A percentile compares a stretch with the other conserved stretches of the same genome.
These are phyloP conservation scores for Cassiopea andromeda DNA, from an alignment of 30 jellyfish, hydroid and myxozoan genomes.

Conservation along the genomic window DNA sequence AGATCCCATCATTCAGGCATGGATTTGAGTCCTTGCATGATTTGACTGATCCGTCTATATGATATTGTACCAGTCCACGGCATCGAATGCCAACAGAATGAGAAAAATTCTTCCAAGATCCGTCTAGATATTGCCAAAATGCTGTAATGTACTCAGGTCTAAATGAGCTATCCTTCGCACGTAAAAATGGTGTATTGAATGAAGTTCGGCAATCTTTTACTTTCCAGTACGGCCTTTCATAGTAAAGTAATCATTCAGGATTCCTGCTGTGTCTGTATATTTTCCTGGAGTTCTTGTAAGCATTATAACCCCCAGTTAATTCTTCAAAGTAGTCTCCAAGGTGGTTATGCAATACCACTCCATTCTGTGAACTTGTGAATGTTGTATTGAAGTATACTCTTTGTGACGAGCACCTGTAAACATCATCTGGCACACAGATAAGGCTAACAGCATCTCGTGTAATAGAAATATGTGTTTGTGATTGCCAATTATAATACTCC, in stretches of 20 bases:
- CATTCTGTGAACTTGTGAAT: neutral
- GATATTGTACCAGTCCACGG: conserved; percentile 16
- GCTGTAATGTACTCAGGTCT: conserved; percentile 62
- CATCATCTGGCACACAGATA: conserved; percentile 26
- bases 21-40: conserved; percentile 26
- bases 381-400: conserved; percentile 25
- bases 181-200: neutral
- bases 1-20: conserved; percentile 30
- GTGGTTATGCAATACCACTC: conserved; percentile 15
- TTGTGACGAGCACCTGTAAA: conserved; percentile 43
- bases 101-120: neutral
- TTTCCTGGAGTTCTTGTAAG: conserved; percentile 45
- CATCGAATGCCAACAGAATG: conserved; percentile 26
- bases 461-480: neutral
- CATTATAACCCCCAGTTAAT: neutral
- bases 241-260: conserved; percentile 27
- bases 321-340: conserved; percentile 24
- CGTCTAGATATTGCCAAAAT: conserved; percentile 31
- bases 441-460: neutral
- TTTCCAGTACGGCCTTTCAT: conserved; percentile 35
- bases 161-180: conserved; percentile 24
- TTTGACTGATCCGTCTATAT: neutral
- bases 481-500: conserved; percentile 46
- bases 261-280: conserved; percentile 57
- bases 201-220: neutral